Base-by-base conservation (phyloP, 2,113 vertebrate genomes). In the Porphyrio hochstetteri region DNA sequence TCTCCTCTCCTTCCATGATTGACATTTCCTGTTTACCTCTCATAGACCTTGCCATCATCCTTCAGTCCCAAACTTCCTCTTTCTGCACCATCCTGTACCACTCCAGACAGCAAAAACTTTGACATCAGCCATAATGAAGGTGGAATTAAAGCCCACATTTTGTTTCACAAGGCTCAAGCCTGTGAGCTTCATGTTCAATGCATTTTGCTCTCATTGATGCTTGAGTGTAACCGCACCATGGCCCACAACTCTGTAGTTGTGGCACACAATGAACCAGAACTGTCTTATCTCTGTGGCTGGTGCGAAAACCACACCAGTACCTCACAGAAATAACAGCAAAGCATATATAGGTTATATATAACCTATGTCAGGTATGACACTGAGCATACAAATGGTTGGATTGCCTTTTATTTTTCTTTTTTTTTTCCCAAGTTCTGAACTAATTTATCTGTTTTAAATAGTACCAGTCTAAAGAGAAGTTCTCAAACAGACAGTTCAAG, bases 11-110 rank as follows among this genome's bases (percentile, higher is more conserved):
- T 93, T 86, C 82, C 38, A 64, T 71, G 82, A 88, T 63, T 93
- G 42, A 91, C 50, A 44, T 25, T 94, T 95, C 92, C 90, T 96
- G 82, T 92, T 96, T 96, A 81, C 29, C 52, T 60, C 82, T 88
- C 56, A 55, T 31, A 87, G 79, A 81, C 53, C 56, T 93, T 94
- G 46, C 7, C 91, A 94, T 86, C 80, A 90, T 81, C 48, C 50
- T 93, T 85, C 82, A 82, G n/a, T 82, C 7, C 4, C 67, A 63
- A 94, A 80, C 27, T 85, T 96, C 78, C 72, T 82, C 63, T 42
- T 80, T 92, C 42, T 42, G 60, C 0, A 0, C 72, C 48, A 72
- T 59, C n/a, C 42, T 86, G 35, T 71, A 68, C 52, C 20, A 78
- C 35, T 90, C 31, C 60, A 90, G 42, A 78, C 29, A 68, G 60